Base-by-base conservation (phyloP, 2,888 invertebrate species). In the Hesperia comma region DNA sequence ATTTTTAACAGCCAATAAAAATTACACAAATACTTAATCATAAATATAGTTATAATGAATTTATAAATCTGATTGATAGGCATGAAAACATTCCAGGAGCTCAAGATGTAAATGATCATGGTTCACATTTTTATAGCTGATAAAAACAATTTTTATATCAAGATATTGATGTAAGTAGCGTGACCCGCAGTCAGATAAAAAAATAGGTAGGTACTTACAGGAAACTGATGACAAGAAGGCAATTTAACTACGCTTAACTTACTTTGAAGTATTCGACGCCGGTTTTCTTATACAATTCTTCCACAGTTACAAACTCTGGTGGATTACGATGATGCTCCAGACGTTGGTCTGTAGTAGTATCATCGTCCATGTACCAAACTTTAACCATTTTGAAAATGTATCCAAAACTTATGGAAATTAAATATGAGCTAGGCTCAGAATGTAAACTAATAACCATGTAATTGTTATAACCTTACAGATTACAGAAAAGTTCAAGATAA, bases 191-290 rank as follows among this genome's bases (percentile, higher is more conserved):
- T 12, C 10, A 37, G 37, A 26, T 46, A 43, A 43, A 21, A 51
- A 40, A 19, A 14, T n/a, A 8, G 53, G 21, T 61, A 61, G 37
- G 12, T 37, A 51, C 53, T 17, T 49, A 1, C n/a, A n/a, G n/a
- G n/a, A 55, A 46, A 64, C 2, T 51, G 21, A 51, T 51, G 17
- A 46, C 15, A 51, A 51, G 51, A 21, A 51, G 4, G 6, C 0
- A 51, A 46, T 15, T 17, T 32, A 19, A 64, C 19, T 66, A 19
- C 60, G 54, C 33, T 54, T 12, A 71, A 84, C 88, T 90, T 93
- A 98, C 98, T 91, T 95, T 92, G 86, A 96, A 98, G 88, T 98
- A 96, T 87, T 98, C 96, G 10, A 98, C 98, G n/a, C 98, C 98
- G 37, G 97, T 95, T 80, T 93, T 88, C 70, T 93, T 85, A 70